These are phyloP conservation scores for Lagorchestes hirsutus DNA, from an alignment of 2,797 vertebrate genomes.

Conservation along the genomic window DNA sequence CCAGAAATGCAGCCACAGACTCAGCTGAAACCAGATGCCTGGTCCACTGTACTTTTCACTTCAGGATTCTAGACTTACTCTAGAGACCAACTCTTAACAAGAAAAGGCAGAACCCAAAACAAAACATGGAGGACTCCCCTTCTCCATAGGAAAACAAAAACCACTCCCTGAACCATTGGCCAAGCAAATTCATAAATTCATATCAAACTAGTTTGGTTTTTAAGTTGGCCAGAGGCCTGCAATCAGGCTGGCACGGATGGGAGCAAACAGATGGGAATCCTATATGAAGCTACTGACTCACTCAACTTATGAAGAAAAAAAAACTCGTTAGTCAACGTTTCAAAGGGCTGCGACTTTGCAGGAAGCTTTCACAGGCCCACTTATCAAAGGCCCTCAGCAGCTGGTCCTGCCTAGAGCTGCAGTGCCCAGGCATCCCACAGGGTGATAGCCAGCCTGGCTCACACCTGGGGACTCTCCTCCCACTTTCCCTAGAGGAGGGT, in stretches of 20 bases:
- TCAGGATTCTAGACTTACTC: not conserved
- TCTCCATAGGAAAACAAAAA: slow-evolving; percentile 11
- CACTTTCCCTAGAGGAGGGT: not conserved
- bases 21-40: not conserved
- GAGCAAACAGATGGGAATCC: slow-evolving; percentile 82
- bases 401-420: not conserved
- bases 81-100: not conserved
- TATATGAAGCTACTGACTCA: slow-evolving; percentile 81
- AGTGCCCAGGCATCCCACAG: not conserved
- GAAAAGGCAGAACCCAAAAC: slow-evolving; percentile 28
- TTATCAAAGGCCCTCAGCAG: slow-evolving; percentile 43
- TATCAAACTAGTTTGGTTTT: slow-evolving; percentile 59
- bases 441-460: not conserved
- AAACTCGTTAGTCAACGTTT: slow-evolving; percentile 72
- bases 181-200: slow-evolving; percentile 1
- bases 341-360: slow-evolving; percentile 68
- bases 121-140: slow-evolving; percentile 62
- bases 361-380: slow-evolving; percentile 16
- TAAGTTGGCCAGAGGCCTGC: slow-evolving; percentile 80
- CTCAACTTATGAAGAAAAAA: slow-evolving; percentile 72
- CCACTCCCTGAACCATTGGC: not conserved
- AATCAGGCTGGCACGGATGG: slow-evolving; percentile 71
- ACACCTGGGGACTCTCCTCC: not conserved
- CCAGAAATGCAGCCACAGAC: not conserved
- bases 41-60: not conserved